Base-by-base conservation (phyloP, 2,797 vertebrate genomes). In the Sebastes flavidus region DNA sequence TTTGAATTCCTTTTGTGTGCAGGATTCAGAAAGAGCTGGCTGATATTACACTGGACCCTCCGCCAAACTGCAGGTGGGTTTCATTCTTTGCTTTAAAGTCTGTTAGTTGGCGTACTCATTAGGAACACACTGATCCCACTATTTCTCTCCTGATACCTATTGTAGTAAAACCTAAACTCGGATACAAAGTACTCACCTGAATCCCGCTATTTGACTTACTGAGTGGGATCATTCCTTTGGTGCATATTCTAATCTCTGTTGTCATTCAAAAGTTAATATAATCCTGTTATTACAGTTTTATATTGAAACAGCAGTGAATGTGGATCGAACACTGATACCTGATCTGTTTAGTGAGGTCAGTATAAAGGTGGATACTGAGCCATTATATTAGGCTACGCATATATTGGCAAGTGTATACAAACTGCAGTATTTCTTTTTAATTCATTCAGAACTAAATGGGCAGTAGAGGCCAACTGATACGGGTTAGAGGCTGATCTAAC, bases 21-120 rank as follows among this genome's bases (percentile, higher is more conserved):
- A 98, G 98, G 96, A 99, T 99, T 97, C 98, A 98, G 94, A 99
- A 99, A 95, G 98, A 99, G 86, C 93, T 99, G 97, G 98, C 98
- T 32, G 98, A 99, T 82, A 98, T 99, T 88, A 99, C 98, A 69
- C 92, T 99, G 96, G 97, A 98, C 94, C 97, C 98, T 84, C 98
- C 98, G 30, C 97, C 98, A 24, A 99, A 99, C 95, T 99, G 98
- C 97, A 99, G 98, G 98, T 97, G 84, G n/a, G 90, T 78, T 69
- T 70, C 30, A 2, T 25, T 49, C n/a, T 59, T n/a, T 52, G 9
- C 7, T 49, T 12, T 24, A 10, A 18, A 22, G 6, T 60, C 2
- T 49, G 1, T 73, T 3, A 24, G 29, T 22, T 6, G 25, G 27
- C 71, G 12, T n/a, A 12, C n/a, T 60, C 52, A 34, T 49, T 3